Conservation (phyloP, 1,140 invertebrate genomes). For the Dryas iulia region DNA sequence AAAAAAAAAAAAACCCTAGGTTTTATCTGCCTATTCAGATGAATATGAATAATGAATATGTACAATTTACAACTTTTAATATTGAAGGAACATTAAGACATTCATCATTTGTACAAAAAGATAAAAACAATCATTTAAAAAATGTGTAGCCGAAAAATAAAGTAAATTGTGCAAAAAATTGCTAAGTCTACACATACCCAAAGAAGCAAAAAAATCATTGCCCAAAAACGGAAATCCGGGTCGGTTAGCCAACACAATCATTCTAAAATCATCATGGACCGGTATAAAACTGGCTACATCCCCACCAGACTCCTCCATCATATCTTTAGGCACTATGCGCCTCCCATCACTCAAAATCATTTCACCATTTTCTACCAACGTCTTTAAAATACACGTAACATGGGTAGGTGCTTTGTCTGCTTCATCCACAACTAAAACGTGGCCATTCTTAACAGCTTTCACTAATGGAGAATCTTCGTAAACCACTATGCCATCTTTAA, state of each 20-base stretch:
- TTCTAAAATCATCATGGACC: slow-evolving; percentile 92
- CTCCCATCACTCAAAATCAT: slow-evolving; percentile 97
- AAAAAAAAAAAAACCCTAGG: no score
- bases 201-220: slow-evolving; percentile 96
- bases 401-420: slow-evolving; percentile 98
- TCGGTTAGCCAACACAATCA: slow-evolving; percentile 96
- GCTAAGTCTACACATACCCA: slow-evolving; percentile 60
- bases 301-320: slow-evolving; percentile 60
- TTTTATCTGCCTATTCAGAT: no score
- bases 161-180: no score
- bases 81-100: no score
- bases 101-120: no score
- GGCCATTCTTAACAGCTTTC: slow-evolving; percentile 92
- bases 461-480: slow-evolving; percentile 98
- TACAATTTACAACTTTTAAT: no score
- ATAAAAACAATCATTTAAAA: no score
- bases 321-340: slow-evolving; percentile 87
- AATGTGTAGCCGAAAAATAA: no score
- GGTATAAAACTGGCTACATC: slow-evolving; percentile 82
- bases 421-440: slow-evolving; percentile 96
- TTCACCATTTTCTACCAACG: slow-evolving; percentile 95
- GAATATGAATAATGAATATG: no score
- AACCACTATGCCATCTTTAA: slow-evolving; percentile 92
- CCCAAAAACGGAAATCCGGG: slow-evolving; percentile 99
- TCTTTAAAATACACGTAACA: slow-evolving; percentile 97